phyloP scores from a whole-genome alignment of 2,113 vertebrate species.

The Eptatretus burgeri region DNA sequence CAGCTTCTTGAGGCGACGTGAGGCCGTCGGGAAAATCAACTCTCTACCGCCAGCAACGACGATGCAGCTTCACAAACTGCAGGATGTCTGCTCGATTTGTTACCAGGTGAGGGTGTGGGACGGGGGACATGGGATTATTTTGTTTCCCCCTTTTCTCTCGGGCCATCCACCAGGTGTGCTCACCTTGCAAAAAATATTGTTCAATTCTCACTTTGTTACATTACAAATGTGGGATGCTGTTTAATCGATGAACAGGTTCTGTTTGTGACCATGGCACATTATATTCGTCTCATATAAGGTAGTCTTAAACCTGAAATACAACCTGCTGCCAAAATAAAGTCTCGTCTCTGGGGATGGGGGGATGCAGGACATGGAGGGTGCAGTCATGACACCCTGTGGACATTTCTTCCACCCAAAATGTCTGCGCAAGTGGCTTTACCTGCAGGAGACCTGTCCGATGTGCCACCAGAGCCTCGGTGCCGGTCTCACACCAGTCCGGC shows the following conservation, averaged over 20 bases:
- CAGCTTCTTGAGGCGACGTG: slow-evolving; percentile 36
- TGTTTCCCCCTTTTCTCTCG: too few relatives aligned
- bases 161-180: too few relatives aligned
- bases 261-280: too few relatives aligned
- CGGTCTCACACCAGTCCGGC: slow-evolving; percentile 18
- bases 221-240: too few relatives aligned
- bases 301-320: too few relatives aligned
- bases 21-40: slow-evolving; percentile 37
- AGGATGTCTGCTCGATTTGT: slow-evolving; percentile 47
- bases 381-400: slow-evolving; percentile 30
- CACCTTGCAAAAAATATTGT: too few relatives aligned
- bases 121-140: too few relatives aligned
- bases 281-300: too few relatives aligned
- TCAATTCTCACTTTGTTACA: too few relatives aligned
- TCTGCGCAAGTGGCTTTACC: slow-evolving; percentile 45
- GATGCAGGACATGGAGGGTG: slow-evolving; percentile 31
- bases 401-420: slow-evolving; percentile 41
- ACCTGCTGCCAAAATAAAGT: too few relatives aligned
- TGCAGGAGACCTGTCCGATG: slow-evolving; percentile 47
- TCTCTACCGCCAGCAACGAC: slow-evolving; percentile 24
- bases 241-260: too few relatives aligned
- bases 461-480: slow-evolving; percentile 22
- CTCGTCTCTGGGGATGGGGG: not conserved
- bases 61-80: slow-evolving; percentile 22
- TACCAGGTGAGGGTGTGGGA: slow-evolving; percentile 27